Evolutionary conservation across 1,140 invertebrate species (phyloP).

Genomic region (Cotesia chilonis): DNA sequence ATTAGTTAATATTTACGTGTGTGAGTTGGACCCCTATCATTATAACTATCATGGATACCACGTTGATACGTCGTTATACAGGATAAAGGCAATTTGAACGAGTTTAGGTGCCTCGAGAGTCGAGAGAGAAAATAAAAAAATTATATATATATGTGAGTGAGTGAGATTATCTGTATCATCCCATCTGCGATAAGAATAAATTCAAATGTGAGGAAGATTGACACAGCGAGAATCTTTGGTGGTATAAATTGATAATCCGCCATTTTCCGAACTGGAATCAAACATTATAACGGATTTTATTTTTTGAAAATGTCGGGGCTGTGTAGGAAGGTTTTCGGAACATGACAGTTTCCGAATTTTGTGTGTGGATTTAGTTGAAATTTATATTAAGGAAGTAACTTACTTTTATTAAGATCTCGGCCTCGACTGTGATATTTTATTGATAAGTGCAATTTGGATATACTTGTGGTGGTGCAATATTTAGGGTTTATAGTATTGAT

Average conservation of each 20-base stretch:
- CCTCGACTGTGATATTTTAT: slow-evolving; percentile 32
- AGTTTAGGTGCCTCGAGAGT: slow-evolving; percentile 47
- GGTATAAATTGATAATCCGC: neutral
- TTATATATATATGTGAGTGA: neutral
- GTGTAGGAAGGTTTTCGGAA: neutral
- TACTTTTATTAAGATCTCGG: slow-evolving; percentile 8
- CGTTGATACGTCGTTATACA: slow-evolving; percentile 50
- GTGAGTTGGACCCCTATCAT: slow-evolving; percentile 1
- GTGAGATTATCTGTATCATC: slow-evolving; percentile 26
- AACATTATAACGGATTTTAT: slow-evolving; percentile 12
- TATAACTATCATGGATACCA: slow-evolving; percentile 45
- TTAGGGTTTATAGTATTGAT: neutral
- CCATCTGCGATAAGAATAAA: slow-evolving; percentile 25
- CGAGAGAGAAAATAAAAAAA: neutral
- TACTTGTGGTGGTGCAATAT: slow-evolving; percentile 35
- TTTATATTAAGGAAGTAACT: neutral
- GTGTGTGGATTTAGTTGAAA: neutral
- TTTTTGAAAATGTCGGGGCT: no score
- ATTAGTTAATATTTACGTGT: slow-evolving; percentile 44
- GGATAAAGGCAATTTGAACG: slow-evolving; percentile 52
- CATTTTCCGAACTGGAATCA: slow-evolving; percentile 6
- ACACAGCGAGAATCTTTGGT: neutral
- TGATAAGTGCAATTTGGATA: slow-evolving; percentile 12
- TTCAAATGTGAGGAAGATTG: neutral
- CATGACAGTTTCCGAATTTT: neutral